Evolutionary conservation across 2,797 vertebrate genomes (phyloP), one percentile per base, ranked within the genome.

Genomic region (Falco concolor): DNA sequence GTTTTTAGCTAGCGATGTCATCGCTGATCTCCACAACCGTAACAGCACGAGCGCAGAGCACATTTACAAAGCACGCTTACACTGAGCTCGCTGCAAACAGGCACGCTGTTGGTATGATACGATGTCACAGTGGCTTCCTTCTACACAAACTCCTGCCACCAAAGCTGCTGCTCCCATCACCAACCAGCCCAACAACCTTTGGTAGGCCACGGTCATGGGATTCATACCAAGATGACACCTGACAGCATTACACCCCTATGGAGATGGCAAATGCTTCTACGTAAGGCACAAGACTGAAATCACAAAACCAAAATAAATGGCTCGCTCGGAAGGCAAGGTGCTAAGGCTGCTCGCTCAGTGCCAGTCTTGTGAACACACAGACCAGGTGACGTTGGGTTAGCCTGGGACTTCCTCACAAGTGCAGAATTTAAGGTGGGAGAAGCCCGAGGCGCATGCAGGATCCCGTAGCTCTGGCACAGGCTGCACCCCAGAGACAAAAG

Each of bases 51-150:
- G 13, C 0, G 12, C 49, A 90, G 60, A 83, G 61, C 18, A 32
- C 0, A 0, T 28, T 87, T 45, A 49, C 27, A 19, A 44, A 47
- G 30, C 0, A 1, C 0, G 6, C 6, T 83, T 28, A 32, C 25
- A 3, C 38, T 6, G 44, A 56, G 38, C 52, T 14, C 0, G 0
- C 10, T 56, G 30, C 11, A 9, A 47, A 24, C 15, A 32, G 28
- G 61, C 52, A 36, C 2, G 1, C 44, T 63, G 59, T 30, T 34
- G 65, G 12, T 32, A 8, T 1, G 30, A 38, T 3, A 32, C 0
- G 2, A 1, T 13, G 56, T 27, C 52, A 5, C 0, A 11, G 85
- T 56, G 54, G 57, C 30, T 85, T 93, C 67, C 19, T 53, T 49
- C 74, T 53, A 36, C 72, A 61, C 47, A 44, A 64, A 30, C 27